Evolutionary conservation across 2,888 invertebrate genomes (phyloP), one percentile per base, ranked within the genome.

Genomic region (Hirtodrosophila duncani): DNA sequence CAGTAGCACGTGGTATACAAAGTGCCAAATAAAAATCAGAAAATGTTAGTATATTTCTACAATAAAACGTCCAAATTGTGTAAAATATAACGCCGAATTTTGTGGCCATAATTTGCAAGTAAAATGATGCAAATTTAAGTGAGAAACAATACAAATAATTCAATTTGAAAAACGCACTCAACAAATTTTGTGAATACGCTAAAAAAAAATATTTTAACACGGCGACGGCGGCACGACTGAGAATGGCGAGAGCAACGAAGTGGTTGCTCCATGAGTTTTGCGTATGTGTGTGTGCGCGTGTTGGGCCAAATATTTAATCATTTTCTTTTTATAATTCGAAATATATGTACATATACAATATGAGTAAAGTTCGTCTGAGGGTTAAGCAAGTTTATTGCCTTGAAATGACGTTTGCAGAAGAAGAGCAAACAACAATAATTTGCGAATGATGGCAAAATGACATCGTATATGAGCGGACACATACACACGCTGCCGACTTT

Each of bases 1-100:
- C 56, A 85, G 84, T 85, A 84, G 84, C 87, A 87, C 87, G 87
- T 87, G n/a, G 87, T 87, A 81, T 83, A 82, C 84, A 85, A 85
- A 87, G 87, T 87, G 87, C 87, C 87, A 87, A 87, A 86, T 79
- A 82, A 82, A 81, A 82, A 78, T 86, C 82, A 68, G 66, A 83
- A 85, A 84, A 87, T 87, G 87, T 87, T 83, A 85, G 87, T 87
- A 85, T 84, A 60, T 46, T 46, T 52, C 7, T 10, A 63, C 51
- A 34, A 60, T 42, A 59, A 52, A 81, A 63, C 50, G 61, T 26
- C 24, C 30, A 41, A 62, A 56, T 46, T 36, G 62, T 67, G 42
- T 44, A 38, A 36, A 59, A 58, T 38, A 42, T 52, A 37, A 43
- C 49, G 17, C 62, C 56, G 45, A 43, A 14, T 9, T 33, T 21